Base-by-base conservation (phyloP, 2,797 vertebrate genomes). In the Lateolabrax maculatus region DNA sequence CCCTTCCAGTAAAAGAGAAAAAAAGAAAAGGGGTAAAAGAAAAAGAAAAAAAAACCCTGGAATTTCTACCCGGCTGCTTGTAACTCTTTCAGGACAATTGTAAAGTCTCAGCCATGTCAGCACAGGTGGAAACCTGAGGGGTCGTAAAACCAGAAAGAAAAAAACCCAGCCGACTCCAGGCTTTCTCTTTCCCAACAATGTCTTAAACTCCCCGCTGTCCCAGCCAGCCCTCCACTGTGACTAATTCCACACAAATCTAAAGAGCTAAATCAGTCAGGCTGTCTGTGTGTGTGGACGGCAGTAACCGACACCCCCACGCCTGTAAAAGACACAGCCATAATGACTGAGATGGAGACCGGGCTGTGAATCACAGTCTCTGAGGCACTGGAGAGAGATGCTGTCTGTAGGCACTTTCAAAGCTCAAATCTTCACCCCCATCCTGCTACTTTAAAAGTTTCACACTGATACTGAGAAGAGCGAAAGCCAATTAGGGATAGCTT, bases 51-150 rank as follows among this genome's bases (percentile, higher is more conserved):
- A 94, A 92, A 90, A 90, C 68, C n/a, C 90, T 95, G 96, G 95
- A 94, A 96, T 97, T 97, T 95, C 93, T 94, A 92, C 92, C 88
- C 91, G 90, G 89, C 86, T 93, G 90, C 94, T 95, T 96, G 93
- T 95, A 96, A 95, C 91, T 92, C 94, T 96, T 96, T 95, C 84
- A 83, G 57, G 92, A 89, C 88, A 83, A 94, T 93, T 95, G 93
- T 96, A 96, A 96, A 97, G 95, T 93, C 92, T 89, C 83, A 78
- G 89, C 94, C 89, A 16, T 95, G 93, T 95, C 93, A 93, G 93
- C 80, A 82, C 95, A 97, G 96, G 96, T 97, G 96, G 95, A 95
- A 94, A 93, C 88, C 80, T 64, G 91, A 87, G 82, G 55, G 91
- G 72, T 89, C 81, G 37, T 95, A 95, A 96, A 93, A 85, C 2